phyloP scores from a whole-genome alignment of 2,797 vertebrate species.

The Artibeus lituratus region DNA sequence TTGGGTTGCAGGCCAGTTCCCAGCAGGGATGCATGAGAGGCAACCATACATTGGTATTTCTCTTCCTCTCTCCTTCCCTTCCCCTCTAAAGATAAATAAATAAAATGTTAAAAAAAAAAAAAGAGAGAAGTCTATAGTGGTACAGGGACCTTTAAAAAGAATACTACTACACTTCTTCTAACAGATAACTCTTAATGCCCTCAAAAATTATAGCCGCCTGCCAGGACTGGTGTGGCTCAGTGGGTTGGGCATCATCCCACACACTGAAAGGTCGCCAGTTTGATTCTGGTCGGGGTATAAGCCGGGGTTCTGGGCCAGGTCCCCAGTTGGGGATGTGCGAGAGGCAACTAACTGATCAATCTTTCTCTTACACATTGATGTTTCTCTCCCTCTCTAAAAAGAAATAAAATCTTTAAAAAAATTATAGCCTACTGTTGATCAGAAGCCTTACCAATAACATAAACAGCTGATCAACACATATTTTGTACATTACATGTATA shows the following conservation, averaged over 20 bases:
- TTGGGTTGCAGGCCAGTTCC: too few species aligned
- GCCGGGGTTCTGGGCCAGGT: not conserved
- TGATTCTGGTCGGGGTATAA: not conserved
- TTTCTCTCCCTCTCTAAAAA: not conserved
- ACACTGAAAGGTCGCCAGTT: not conserved
- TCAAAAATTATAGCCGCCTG: not conserved
- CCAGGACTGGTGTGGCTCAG: not conserved
- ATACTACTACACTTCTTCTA: not conserved
- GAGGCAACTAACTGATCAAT: not conserved
- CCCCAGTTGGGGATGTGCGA: not conserved
- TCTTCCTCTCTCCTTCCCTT: too few species aligned
- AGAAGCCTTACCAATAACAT: not conserved
- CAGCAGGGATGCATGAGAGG: too few species aligned
- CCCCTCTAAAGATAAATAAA: too few species aligned
- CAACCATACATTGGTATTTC: too few species aligned
- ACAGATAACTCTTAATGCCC: not conserved
- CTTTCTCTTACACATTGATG: not conserved
- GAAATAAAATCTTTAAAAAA: not conserved
- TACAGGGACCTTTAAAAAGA: not conserved
- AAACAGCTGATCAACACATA: not conserved
- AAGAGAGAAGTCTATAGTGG: not conserved
- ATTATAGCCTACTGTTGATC: not conserved
- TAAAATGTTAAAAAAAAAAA: too few species aligned
- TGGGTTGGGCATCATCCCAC: not conserved
- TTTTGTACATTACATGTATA: not conserved